A percentile compares a stretch with the other conserved stretches of the same genome.
Conservation (phyloP, 2,888 invertebrate species). For the Dendrolimus pini region DNA sequence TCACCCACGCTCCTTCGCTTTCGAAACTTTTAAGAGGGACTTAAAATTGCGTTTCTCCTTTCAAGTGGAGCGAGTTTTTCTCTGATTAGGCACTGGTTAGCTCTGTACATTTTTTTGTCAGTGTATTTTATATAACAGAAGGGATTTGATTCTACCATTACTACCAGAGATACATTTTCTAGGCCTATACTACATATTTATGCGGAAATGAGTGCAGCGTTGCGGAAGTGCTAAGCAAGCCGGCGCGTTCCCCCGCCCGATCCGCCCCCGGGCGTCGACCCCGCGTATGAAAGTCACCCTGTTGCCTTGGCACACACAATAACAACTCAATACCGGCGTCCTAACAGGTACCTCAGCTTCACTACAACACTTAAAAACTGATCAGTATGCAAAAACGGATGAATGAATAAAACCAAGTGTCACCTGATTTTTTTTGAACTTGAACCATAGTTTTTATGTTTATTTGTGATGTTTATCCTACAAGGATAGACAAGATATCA, state of each 20-base stretch:
- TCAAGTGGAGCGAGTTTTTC: constrained; percentile 45
- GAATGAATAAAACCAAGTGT: neutral
- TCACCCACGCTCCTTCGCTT: constrained; percentile 67
- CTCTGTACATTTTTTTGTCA: neutral
- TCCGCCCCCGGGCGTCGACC: constrained; percentile 53
- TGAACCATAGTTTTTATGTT: no score
- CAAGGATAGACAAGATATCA: no score
- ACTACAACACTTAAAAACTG: neutral
- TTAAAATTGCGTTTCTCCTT: constrained; percentile 64
- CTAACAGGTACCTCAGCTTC: neutral
- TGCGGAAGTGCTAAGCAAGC: constrained; percentile 69
- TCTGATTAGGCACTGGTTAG: constrained; percentile 42
- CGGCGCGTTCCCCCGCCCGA: constrained; percentile 39
- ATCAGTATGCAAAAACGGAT: neutral
- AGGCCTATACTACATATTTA: constrained; percentile 34
- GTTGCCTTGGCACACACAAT: constrained; percentile 25
- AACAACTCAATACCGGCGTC: constrained; percentile 12
- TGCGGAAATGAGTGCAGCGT: constrained; percentile 72
- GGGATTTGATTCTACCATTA: neutral
- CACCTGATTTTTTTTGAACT: neutral
- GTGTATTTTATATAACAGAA: no score
- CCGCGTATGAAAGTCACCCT: constrained; percentile 32
- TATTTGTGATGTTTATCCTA: no score
- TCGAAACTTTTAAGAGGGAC: constrained; percentile 65
- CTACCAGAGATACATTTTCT: neutral